These are phyloP conservation scores for Plestiodon gilberti DNA, from an alignment of 2,113 vertebrate species.

Conservation along the genomic window DNA sequence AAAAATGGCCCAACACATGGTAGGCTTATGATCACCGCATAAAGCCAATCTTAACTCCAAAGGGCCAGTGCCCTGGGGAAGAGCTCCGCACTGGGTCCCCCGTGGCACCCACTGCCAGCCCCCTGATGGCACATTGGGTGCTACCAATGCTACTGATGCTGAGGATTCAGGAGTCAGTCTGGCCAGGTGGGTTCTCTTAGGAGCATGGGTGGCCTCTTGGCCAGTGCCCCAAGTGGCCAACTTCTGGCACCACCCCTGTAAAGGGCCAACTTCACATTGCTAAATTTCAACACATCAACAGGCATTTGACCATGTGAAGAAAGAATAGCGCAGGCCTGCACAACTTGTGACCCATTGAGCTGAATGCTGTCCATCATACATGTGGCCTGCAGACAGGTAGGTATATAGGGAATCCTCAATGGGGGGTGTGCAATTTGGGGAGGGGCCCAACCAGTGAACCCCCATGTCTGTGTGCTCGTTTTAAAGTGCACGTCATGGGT, in stretches of 20 bases:
- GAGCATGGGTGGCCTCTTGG: no score
- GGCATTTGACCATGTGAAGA: no score
- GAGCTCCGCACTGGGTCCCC: no score
- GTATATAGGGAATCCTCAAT: background rate
- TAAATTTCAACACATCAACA: background rate
- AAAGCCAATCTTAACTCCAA: background rate
- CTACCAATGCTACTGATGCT: no score
- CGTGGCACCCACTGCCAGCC: no score
- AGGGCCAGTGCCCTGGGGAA: no score
- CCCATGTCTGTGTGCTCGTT: background rate
- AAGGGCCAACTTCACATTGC: background rate
- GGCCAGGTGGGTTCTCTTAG: no score
- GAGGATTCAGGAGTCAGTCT: no score
- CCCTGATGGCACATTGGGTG: no score
- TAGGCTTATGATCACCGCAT: background rate
- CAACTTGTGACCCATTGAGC: background rate
- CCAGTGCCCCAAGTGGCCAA: no score
- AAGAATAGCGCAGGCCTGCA: background rate
- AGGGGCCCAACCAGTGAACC: background rate
- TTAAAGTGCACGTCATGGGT: no score
- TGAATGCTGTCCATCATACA: background rate
- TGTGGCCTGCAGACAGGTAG: background rate
- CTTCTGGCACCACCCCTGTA: no score
- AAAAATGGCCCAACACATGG: background rate
- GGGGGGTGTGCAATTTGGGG: background rate